Evolutionary conservation across 2,797 vertebrate species (phyloP).

Genomic region (Typhlichthys eigenmanni): DNA sequence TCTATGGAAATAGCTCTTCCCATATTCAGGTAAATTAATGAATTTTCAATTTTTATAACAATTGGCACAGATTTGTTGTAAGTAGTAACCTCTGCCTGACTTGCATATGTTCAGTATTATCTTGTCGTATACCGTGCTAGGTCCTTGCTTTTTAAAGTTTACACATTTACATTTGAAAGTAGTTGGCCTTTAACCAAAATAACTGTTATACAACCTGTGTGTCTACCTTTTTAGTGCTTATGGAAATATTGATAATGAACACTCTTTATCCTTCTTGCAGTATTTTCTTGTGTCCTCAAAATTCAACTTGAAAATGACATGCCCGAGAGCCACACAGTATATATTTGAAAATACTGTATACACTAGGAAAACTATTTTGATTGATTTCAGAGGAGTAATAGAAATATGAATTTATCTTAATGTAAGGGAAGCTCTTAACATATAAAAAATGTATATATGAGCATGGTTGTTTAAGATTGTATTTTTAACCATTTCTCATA

Average conservation of each 20-base stretch:
- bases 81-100: constrained; percentile 22
- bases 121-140: constrained; percentile 32
- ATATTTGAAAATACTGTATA: constrained; percentile 9
- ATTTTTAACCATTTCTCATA: constrained; percentile 65
- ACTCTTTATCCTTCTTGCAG: not conserved
- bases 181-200: constrained; percentile 48
- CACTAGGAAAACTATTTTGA: constrained; percentile 22
- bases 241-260: not conserved
- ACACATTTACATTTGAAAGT: constrained; percentile 27
- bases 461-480: constrained; percentile 73
- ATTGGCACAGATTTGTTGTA: constrained; percentile 25
- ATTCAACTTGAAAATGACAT: not conserved
- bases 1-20: constrained; percentile 37
- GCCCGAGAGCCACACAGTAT: not conserved
- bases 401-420: constrained; percentile 45
- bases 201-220: constrained; percentile 17
- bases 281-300: constrained; percentile 1
- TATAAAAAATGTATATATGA: constrained; percentile 20
- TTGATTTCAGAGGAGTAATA: constrained; percentile 5
- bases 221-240: constrained; percentile 4
- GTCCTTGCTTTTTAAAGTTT: constrained; percentile 18
- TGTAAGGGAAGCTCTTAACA: constrained; percentile 24
- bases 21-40: constrained; percentile 35
- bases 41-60: constrained; percentile 27
- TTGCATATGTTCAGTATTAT: constrained; percentile 27